Base-by-base conservation (phyloP, 2,113 vertebrate genomes). In the Podocnemis expansa region DNA sequence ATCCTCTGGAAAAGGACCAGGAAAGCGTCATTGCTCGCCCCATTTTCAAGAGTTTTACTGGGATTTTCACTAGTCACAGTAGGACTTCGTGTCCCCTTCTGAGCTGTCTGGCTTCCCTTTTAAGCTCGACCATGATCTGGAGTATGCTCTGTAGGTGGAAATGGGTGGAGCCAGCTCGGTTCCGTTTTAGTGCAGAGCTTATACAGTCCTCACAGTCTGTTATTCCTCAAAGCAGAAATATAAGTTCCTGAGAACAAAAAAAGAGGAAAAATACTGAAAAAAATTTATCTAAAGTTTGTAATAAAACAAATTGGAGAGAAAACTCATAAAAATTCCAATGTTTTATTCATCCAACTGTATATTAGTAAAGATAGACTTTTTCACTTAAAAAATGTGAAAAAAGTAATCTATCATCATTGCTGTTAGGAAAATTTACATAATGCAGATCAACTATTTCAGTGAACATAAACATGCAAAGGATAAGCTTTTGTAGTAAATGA, bases 361-460 rank as follows among this genome's bases (percentile, higher is more conserved):
- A 88, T 89, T 76, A 92, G 11, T 56, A 93, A 95, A 96, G 31
- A 34, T 10, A 47, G 31, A 51, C 31, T 91, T 89, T 78, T 78
- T 93, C 82, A 87, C 78, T 94, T 93, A 55, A 52, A 94, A 95
- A 88, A 1, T 27, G 43, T 86, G 78, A 45, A 97, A 94, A 89
- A 94, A 93, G 52, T 89, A n/a, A 1, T 63, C 85, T 80, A 24
- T 92, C 60, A 82, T 41, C 58, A 81, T 96, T 79, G 10, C 63
- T 96, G 82, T 75, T 89, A 92, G 81, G 24, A 86, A 95, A 95
- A 86, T 90, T 87, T 93, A 43, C 82, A 82, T 95, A 95, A 86
- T 96, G 86, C 76, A 94, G 78, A 88, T 80, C 89, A 96, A 96
- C 82, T 94, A 95, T 94, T 98, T 97, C 93, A 96, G 85, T 89